Evolutionary conservation across 2,797 vertebrate genomes (phyloP).

Genomic region (Thalassophryne amazonica): DNA sequence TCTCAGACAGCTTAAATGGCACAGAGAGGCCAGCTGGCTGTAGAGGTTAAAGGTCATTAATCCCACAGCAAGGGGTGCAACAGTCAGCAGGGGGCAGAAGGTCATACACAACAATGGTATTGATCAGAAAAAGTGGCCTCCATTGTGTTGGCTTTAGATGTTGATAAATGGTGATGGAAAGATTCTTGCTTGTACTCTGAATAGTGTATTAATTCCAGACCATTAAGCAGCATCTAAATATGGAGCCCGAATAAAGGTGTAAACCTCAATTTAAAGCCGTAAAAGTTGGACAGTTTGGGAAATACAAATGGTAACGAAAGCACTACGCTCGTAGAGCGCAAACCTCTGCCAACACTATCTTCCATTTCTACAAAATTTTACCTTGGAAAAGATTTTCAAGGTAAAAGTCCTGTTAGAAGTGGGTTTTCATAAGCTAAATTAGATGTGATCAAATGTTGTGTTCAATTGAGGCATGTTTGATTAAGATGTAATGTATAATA

Average conservation of each 20-base stretch:
- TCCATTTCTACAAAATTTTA: no score
- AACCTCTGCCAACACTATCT: no score
- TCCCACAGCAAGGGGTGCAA: conserved; percentile 40
- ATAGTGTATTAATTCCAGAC: conserved; percentile 1
- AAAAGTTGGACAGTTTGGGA: no score
- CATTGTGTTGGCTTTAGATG: conserved; percentile 55
- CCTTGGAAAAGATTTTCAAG: no score
- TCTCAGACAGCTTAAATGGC: conserved; percentile 29
- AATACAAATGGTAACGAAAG: no score
- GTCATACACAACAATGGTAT: conserved; percentile 63
- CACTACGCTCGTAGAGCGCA: no score
- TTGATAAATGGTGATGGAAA: conserved; percentile 47
- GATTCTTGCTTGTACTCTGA: conserved; percentile 10
- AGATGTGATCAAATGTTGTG: no score
- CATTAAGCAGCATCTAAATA: not conserved
- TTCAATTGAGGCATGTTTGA: no score
- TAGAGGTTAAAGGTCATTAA: conserved; percentile 41
- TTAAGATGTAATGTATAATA: no score
- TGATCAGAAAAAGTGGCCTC: conserved; percentile 56
- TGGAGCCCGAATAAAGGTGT: not conserved
- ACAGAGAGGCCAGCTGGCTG: conserved; percentile 60
- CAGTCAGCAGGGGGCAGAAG: conserved; percentile 48
- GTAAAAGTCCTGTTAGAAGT: no score
- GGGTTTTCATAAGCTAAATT: no score
- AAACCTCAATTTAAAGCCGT: no score